Percentiles rank a stretch among this genome's conserved stretches.
Evolutionary conservation across 1,140 invertebrate genomes (phyloP).

Genomic region (Chrysomallon squamiferum): DNA sequence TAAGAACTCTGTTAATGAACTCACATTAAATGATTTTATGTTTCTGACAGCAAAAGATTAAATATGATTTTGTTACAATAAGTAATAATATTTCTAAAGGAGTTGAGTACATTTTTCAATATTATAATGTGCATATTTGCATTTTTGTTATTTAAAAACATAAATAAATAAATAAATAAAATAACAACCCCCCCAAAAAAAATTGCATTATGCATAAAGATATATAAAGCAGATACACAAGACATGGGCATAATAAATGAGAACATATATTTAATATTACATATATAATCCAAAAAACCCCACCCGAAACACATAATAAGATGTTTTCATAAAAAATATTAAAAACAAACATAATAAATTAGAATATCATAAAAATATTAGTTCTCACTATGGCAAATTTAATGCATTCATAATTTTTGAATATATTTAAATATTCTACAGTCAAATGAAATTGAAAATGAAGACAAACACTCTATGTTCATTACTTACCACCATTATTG

Average conservation of each 20-base stretch:
- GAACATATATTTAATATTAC: too few relatives aligned
- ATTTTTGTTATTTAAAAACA: neutral
- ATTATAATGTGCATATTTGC: neutral
- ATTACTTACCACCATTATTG: conserved; percentile 41
- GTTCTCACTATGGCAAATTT: neutral
- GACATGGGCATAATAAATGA: too few relatives aligned
- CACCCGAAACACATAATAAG: too few relatives aligned
- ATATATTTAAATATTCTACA: neutral
- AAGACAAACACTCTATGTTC: too few relatives aligned
- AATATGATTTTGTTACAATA: neutral
- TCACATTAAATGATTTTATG: neutral
- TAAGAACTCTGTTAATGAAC: too few relatives aligned
- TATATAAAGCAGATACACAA: too few relatives aligned
- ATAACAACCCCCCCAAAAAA: too few relatives aligned
- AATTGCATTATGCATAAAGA: too few relatives aligned
- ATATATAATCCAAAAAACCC: too few relatives aligned
- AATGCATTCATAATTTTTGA: neutral
- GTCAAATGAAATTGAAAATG: too few relatives aligned
- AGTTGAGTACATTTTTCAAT: neutral
- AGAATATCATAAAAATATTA: neutral
- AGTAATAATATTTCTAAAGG: neutral
- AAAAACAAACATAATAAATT: neutral
- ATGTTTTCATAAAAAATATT: neutral
- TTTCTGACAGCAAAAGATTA: conserved; percentile 1
- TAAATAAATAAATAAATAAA: too few relatives aligned